Evolutionary conservation across 2,888 invertebrate species (phyloP).

Genomic region (Mimachlamys varia): DNA sequence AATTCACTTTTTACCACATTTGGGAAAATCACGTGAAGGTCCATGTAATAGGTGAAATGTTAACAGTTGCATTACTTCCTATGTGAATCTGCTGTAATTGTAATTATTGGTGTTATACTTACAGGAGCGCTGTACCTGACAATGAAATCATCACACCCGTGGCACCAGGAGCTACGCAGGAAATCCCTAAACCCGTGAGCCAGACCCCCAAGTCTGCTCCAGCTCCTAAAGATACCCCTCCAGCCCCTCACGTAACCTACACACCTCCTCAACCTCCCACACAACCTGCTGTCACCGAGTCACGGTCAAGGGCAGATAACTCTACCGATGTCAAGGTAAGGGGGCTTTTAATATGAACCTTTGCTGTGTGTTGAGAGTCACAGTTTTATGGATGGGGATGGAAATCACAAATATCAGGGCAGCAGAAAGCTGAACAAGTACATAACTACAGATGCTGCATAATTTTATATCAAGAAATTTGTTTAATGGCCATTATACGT

Average conservation of each 20-base stretch:
- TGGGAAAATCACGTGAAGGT: too few relatives aligned
- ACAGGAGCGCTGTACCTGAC: background rate
- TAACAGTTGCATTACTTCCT: too few relatives aligned
- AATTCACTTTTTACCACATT: too few relatives aligned
- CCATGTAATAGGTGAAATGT: too few relatives aligned
- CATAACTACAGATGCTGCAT: too few relatives aligned
- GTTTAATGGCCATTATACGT: too few relatives aligned
- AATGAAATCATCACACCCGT: slow-evolving; percentile 27
- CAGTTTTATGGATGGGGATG: too few relatives aligned
- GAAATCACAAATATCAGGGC: too few relatives aligned
- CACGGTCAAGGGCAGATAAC: background rate
- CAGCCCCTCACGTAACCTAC: background rate
- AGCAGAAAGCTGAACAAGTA: too few relatives aligned
- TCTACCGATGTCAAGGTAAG: background rate
- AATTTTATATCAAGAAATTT: too few relatives aligned
- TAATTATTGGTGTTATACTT: background rate
- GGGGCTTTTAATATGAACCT: background rate
- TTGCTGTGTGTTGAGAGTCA: too few relatives aligned
- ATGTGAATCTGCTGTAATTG: too few relatives aligned
- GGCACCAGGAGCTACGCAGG: background rate
- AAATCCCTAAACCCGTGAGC: background rate
- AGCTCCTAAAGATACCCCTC: background rate
- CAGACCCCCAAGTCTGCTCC: background rate
- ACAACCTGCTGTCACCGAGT: background rate
- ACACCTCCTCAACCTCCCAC: background rate